These are phyloP conservation scores for Perccottus glenii DNA, from an alignment of 2,113 vertebrate species.

Conservation along the genomic window DNA sequence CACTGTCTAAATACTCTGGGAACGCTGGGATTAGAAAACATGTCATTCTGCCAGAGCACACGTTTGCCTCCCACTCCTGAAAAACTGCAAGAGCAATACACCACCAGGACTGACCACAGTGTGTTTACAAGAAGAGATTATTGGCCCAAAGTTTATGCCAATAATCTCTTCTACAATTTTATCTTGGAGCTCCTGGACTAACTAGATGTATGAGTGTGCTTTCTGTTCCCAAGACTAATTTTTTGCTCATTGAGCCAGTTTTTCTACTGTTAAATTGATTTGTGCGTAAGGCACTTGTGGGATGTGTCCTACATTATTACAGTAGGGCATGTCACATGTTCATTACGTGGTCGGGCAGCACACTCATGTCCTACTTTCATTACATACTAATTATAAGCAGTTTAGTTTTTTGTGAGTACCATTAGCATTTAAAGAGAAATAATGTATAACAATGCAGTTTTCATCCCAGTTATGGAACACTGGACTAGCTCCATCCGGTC, in stretches of 20 bases:
- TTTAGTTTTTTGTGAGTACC: neutral
- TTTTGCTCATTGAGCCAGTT: neutral
- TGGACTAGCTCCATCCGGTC: too few relatives aligned
- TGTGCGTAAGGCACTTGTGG: neutral
- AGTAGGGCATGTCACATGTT: constrained; percentile 6
- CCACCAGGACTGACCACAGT: neutral
- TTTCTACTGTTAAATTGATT: neutral
- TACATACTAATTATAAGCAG: neutral
- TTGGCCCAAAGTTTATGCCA: too few relatives aligned
- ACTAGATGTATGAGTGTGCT: neutral
- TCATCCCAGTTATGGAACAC: too few relatives aligned
- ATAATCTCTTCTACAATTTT: too few relatives aligned
- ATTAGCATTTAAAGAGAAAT: neutral
- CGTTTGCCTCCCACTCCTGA: constrained; percentile 16
- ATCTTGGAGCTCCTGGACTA: too few relatives aligned
- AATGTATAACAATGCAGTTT: neutral
- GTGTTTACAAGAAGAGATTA: neutral
- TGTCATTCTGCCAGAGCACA: constrained; percentile 30
- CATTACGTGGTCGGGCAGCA: constrained; percentile 2
- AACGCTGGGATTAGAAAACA: constrained; percentile 61
- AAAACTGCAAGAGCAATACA: neutral
- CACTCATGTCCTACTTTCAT: constrained; percentile 7
- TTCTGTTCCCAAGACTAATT: neutral
- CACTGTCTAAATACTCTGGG: constrained; percentile 55
- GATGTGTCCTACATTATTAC: constrained; percentile 10